Evolutionary conservation across 2,888 invertebrate species (phyloP).

Genomic region (Resseliella maxima): DNA sequence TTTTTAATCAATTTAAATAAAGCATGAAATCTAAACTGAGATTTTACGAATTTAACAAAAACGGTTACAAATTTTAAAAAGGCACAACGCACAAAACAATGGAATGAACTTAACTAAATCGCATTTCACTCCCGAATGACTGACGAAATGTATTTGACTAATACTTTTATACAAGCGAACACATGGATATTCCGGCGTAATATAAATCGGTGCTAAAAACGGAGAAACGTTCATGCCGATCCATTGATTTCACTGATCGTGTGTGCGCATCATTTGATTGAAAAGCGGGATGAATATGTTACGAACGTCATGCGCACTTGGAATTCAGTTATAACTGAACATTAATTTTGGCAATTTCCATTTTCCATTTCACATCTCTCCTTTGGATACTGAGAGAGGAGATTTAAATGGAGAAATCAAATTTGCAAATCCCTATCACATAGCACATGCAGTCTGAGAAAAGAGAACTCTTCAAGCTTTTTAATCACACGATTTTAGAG

Average conservation of each 20-base stretch:
- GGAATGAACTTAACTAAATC: background rate
- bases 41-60: background rate
- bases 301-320: slow-evolving; percentile 1
- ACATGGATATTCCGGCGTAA: background rate
- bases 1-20: background rate
- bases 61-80: slow-evolving; percentile 33
- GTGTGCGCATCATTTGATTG: slow-evolving; percentile 44
- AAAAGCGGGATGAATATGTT: slow-evolving; percentile 35
- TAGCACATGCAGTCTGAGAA: background rate
- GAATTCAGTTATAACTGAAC: background rate
- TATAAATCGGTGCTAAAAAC: background rate
- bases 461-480: slow-evolving; percentile 2
- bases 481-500: background rate
- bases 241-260: slow-evolving; percentile 28
- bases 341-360: background rate
- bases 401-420: background rate
- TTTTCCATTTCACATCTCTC: background rate
- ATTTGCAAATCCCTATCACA: background rate
- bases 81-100: slow-evolving; percentile 5
- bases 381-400: background rate
- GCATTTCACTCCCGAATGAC: background rate
- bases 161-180: background rate
- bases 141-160: background rate
- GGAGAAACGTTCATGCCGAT: background rate
- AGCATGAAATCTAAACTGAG: background rate